These are phyloP conservation scores for Neomorphus geoffroyi DNA, from an alignment of 2,797 vertebrate species.

Conservation along the genomic window DNA sequence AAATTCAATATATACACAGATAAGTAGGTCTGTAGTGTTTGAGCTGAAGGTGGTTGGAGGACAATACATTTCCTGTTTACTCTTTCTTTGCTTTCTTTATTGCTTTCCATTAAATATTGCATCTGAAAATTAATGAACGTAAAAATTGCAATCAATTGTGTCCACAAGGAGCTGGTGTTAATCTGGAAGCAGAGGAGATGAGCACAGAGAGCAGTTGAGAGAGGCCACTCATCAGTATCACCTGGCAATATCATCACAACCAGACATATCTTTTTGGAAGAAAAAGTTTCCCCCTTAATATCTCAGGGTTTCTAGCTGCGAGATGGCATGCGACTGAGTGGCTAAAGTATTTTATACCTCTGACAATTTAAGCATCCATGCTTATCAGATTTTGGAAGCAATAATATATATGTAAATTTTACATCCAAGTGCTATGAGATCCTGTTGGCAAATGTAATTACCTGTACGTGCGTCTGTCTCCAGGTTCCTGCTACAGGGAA, in stretches of 20 bases:
- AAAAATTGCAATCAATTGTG: conserved; percentile 32
- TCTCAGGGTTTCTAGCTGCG: not conserved
- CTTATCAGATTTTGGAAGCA: conserved; percentile 31
- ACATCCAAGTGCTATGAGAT: not conserved
- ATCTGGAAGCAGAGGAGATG: conserved; percentile 3
- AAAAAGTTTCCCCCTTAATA: not conserved
- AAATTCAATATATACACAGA: not conserved
- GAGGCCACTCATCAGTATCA: not conserved
- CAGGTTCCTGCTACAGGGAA: not conserved
- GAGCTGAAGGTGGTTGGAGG: not conserved
- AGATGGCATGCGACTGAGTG: not conserved
- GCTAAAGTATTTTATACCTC: not conserved
- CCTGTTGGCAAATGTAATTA: not conserved
- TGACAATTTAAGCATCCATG: not conserved
- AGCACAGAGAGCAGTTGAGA: not conserved
- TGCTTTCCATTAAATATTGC: not conserved
- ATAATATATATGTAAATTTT: conserved; percentile 61
- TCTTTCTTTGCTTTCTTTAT: not conserved
- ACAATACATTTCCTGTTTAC: not conserved
- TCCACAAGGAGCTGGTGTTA: conserved; percentile 14
- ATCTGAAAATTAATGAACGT: conserved; percentile 29
- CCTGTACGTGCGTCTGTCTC: conserved; percentile 7
- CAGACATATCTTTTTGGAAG: not conserved
- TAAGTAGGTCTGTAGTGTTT: not conserved
- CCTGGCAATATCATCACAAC: not conserved